A percentile compares a stretch with the other conserved stretches of the same genome.
These are phyloP conservation scores for Tipula vernalis DNA, from an alignment of 2,888 invertebrate genomes.

Conservation along the genomic window DNA sequence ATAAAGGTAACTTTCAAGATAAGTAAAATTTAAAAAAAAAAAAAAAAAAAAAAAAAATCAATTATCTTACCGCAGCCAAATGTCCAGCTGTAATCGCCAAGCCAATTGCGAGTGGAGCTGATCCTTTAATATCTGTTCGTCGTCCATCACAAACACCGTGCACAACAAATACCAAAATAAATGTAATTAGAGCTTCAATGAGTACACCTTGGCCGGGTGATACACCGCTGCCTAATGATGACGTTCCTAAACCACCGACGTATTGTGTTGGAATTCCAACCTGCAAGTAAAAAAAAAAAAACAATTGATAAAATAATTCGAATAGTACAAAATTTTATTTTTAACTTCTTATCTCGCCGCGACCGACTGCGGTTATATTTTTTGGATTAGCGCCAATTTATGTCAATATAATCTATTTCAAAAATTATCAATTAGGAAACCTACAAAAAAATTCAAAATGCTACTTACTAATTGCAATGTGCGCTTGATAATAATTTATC, in stretches of 20 bases:
- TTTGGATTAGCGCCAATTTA: not conserved
- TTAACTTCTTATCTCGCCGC: not conserved
- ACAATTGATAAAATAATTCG: not conserved
- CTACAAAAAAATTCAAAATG: not conserved
- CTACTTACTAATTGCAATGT: not conserved
- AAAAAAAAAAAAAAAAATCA: no score
- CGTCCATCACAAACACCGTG: slow-evolving; percentile 73
- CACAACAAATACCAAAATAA: slow-evolving; percentile 74
- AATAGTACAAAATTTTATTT: not conserved
- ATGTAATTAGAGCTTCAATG: slow-evolving; percentile 74
- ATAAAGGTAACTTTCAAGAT: no score
- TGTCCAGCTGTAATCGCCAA: slow-evolving; percentile 76
- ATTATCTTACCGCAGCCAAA: slow-evolving; percentile 61
- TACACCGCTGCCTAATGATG: slow-evolving; percentile 42
- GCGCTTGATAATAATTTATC: not conserved
- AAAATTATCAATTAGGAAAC: not conserved
- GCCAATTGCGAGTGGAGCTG: slow-evolving; percentile 78
- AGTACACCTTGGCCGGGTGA: slow-evolving; percentile 64
- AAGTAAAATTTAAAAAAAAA: no score
- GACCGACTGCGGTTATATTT: no score
- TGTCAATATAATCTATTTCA: not conserved
- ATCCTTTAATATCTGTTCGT: slow-evolving; percentile 67
- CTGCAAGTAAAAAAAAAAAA: slow-evolving; percentile 16
- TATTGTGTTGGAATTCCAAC: slow-evolving; percentile 40
- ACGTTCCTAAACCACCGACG: slow-evolving; percentile 48